Evolutionary conservation across 2,797 vertebrate genomes (phyloP), one percentile per base, ranked within the genome.

Genomic region (Dipus sagitta): DNA sequence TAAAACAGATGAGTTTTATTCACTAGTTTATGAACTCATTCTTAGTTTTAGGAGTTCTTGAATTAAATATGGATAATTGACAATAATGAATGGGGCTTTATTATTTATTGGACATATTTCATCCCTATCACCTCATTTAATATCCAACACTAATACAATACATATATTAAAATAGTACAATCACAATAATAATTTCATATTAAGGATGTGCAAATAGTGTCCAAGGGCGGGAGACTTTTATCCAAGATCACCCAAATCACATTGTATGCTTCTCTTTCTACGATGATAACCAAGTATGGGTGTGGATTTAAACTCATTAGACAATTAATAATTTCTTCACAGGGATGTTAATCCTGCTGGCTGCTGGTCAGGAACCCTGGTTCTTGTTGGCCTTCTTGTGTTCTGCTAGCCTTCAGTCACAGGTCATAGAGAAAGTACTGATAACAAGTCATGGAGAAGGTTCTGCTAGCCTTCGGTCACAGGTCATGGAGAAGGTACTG

Each of bases 1-100:
- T 62, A 94, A 92, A 67, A 34, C 42, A 80, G 75, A 65, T 21
- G 26, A 84, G 77, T 71, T 72, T 93, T 86, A 87, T 70, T 87
- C 6, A 26, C 7, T 4, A 26, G 47, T 11, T 80, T 86, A 17
- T 20, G 88, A 74, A 58, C 3, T 58, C 34, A n/a, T 5, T 82
- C 28, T 71, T 70, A 64, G 13, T 60, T 30, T 2, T 32, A 76
- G 32, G 62, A 75, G 2, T 24, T 4, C 18, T 83, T 32, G 9
- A 12, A 11, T 64, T 79, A 67, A 65, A 82, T 83, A 74, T 52
- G 20, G 71, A 32, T 15, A 54, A 32, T 2, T 42, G 64, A 83
- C 9, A 88, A 20, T 24, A 64, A 38, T 3, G 58, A 58, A 64
- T 60, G 24, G 34, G 15, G 11, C 12, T 92, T 85, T 83, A 5